Evolutionary conservation across 2,113 vertebrate species (phyloP), one percentile per base, ranked within the genome.

Genomic region (Paralichthys olivaceus): DNA sequence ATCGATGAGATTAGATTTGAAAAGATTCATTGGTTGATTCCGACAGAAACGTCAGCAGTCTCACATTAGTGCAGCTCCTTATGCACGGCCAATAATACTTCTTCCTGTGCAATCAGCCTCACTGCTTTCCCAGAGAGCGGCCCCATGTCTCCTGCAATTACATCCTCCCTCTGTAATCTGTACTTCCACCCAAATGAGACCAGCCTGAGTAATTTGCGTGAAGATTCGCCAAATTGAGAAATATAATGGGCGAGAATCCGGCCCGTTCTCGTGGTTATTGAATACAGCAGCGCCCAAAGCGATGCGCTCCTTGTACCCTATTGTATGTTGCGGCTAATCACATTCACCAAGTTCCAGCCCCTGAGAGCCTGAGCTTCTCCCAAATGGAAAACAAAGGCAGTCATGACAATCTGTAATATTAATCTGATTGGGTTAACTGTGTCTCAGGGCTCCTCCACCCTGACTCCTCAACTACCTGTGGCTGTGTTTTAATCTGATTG

Each of bases 401-500:
- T 90, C 75, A 80, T 90, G 89, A 86, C 88, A 90, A 93, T 93
- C 90, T 87, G 90, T 91, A 94, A 91, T 92, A 92, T 94, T 94
- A 91, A 94, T 92, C 89, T 75, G 87, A 94, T 92, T 92, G 89
- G 76, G 79, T 85, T 91, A 93, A 93, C 90, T 67, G 71, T 63
- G 84, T 89, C 87, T 90, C 53, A 25, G 82, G 85, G 83, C 84
- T 83, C 77, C 56, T 89, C 83, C 71, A 19, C 69, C 75, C 70
- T 66, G 79, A 84, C 81, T 84, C 19, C 74, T 61, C 57, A 56
- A 83, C 87, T 85, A 93, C 90, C 90, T 91, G 86, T 92, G 92
- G 91, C 86, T 80, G 82, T 77, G 76, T 86, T 90, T 87, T 88
- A 93, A 93, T 90, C 79, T 68, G 86, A 93, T 93, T 90, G 86